Percentiles rank a stretch among this genome's conserved stretches.
Conservation (phyloP, 2,797 vertebrate species). For the Pseudomugil gertrudae region DNA sequence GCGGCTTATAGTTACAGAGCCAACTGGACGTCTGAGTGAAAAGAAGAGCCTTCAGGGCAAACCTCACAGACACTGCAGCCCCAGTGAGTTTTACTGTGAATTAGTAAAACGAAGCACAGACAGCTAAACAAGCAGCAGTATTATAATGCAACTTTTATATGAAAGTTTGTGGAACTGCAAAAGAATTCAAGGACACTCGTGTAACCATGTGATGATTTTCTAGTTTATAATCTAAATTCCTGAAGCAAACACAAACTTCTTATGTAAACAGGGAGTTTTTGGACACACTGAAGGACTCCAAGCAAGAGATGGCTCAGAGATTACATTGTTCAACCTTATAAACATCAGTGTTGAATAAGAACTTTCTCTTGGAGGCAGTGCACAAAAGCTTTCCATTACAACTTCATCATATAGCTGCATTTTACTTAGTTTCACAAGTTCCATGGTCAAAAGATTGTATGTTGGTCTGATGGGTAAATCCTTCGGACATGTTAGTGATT, state of each 20-base stretch:
- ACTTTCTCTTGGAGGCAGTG: slow-evolving; percentile 6
- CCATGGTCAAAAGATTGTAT: not conserved
- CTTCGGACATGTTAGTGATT: slow-evolving; percentile 2
- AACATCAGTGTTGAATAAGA: slow-evolving; percentile 21
- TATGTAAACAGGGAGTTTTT: slow-evolving; percentile 26
- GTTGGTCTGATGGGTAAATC: not conserved
- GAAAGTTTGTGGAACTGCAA: not conserved
- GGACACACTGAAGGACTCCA: slow-evolving; percentile 10
- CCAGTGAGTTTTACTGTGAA: not conserved
- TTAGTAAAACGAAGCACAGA: not conserved
- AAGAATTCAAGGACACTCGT: slow-evolving; percentile 7
- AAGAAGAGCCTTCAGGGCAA: not conserved
- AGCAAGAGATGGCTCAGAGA: slow-evolving; percentile 21
- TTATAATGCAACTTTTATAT: not conserved
- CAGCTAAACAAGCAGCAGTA: slow-evolving; percentile 1
- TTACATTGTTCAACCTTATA: slow-evolving; percentile 20
- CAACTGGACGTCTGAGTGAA: slow-evolving; percentile 4
- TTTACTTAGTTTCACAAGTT: slow-evolving; percentile 2
- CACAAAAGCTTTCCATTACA: slow-evolving; percentile 5
- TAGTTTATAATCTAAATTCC: slow-evolving; percentile 29
- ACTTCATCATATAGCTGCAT: slow-evolving; percentile 2
- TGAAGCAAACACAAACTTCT: slow-evolving; percentile 34
- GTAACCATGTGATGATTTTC: slow-evolving; percentile 30
- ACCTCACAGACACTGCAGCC: not conserved
- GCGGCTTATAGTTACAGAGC: not conserved